Base-by-base conservation (phyloP, 2,888 invertebrate species). In the Thelaira solivaga region DNA sequence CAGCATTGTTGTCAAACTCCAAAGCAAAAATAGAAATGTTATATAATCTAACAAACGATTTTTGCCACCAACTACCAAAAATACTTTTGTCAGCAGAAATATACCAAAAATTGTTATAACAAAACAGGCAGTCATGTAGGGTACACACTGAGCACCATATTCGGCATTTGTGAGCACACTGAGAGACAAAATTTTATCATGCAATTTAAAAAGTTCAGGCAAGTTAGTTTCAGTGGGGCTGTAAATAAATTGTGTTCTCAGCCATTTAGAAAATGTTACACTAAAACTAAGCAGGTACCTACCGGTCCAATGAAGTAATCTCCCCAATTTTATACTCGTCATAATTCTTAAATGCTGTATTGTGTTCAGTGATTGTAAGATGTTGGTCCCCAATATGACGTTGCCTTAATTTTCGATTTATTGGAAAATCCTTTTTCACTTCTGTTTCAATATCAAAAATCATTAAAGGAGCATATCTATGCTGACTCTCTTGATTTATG, bases 31-130 rank as follows among this genome's bases (percentile, higher is more conserved):
- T 13, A 88, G 82, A 39, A 85, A 82, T 8, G 87, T 84, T 7
- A 87, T 81, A 76, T 86, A 86, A 53, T 88, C 86, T 39, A 89
- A 62, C 4, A 86, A 62, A 0, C 55, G 73, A 67, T 82, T 87
- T 53, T 84, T 83, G 31, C 87, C 88, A 10, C 86, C 83, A 13
- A 87, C 86, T 36, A 86, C 84, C 68, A 87, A 86, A 24, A 86
- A 84, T 5, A 89, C 88, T 80, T 89, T 89, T 8, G 87, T 86
- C 53, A 86, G 86, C 11, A 89, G 81, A 71, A 89, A 89, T 34
- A 89, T 87, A 6, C 86, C 88, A 74, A 88, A 89, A 53, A 89
- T 85, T 18, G 84, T 86, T 3, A 87, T 84, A 20, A 89, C 84
- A 80, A 89, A 89, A 34, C 87, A 85, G 10, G 85, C 86, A 0